Base-by-base conservation (phyloP, 2,888 invertebrate species). In the Trimorus sp. region DNA sequence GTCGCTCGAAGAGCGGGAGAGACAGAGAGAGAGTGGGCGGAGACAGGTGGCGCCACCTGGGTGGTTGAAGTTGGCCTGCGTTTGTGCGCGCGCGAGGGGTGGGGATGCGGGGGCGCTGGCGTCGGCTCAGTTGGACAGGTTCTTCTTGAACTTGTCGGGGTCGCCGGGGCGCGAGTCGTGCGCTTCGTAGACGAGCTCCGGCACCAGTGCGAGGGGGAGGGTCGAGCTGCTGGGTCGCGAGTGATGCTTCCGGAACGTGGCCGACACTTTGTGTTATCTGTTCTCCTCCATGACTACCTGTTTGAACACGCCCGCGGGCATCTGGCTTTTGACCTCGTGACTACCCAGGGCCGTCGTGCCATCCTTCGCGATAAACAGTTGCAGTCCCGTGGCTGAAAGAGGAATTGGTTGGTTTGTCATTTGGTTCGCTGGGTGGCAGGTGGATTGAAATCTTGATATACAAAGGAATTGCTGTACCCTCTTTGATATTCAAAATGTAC, bases 311-410 rank as follows among this genome's bases (percentile, higher is more conserved):
- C 95, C 95, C n/a, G 94, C 94, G 63, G 94, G 94, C 93, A 95
- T 96, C 92, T 95, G 95, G 75, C 95, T 95, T 88, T 96, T 96
- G 84, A 95, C 94, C 91, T 96, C 97, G 88, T 97, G 96, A 87
- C 95, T 95, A 85, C 97, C 97, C 86, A 98, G 93, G 66, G 97
- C 96, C 45, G 97, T 96, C 73, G 97, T 97, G 80, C 97, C 97
- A 93, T 98, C 97, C 92, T 97, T 96, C 75, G 96, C 95, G 86
- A 98, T 97, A 92, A 96, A 97, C 89, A 98, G 93, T 92, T 98
- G 97, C 87, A 98, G 94, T 4, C 98, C 98, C 62, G 97, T 96
- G 87, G 96, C 97, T 97, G 92, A 36, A 93, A 92, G 68, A 84
- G n/a, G n/a, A n/a, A n/a, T n/a, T 3, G 37, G 1, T 58, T n/a